These are phyloP conservation scores for Rhea pennata DNA, from an alignment of 2,113 vertebrate genomes.

Conservation along the genomic window DNA sequence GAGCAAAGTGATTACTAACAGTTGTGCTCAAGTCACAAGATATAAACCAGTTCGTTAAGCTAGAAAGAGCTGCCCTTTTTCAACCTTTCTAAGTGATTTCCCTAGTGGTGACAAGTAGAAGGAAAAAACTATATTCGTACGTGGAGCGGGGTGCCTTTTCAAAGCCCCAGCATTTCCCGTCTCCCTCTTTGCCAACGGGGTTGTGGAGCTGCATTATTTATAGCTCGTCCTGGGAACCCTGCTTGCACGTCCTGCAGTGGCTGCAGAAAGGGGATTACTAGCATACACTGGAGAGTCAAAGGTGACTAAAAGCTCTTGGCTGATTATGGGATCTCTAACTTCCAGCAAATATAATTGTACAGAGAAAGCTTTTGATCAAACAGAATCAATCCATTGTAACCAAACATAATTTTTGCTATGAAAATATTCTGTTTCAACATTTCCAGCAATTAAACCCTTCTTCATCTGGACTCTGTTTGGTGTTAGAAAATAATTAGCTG, in stretches of 20 bases:
- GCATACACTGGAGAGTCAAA: not conserved
- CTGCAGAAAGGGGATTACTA: not conserved
- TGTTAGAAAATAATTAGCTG: constrained; percentile 43
- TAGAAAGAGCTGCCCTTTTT: constrained; percentile 18
- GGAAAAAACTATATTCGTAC: not conserved
- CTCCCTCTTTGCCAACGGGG: not conserved
- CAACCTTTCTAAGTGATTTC: constrained; percentile 20
- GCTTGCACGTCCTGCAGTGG: not conserved
- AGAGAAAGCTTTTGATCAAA: constrained; percentile 19
- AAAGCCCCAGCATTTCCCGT: not conserved
- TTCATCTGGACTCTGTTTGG: not conserved
- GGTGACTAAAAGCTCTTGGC: not conserved
- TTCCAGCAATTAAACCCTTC: constrained; percentile 33
- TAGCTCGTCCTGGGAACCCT: not conserved
- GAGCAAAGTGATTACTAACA: constrained; percentile 7
- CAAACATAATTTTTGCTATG: not conserved
- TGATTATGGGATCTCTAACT: not conserved
- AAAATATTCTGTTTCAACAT: constrained; percentile 24
- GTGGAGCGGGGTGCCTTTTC: not conserved
- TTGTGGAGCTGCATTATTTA: not conserved
- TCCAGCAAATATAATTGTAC: not conserved
- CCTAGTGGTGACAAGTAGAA: not conserved
- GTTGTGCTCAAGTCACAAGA: not conserved
- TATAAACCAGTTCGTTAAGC: not conserved
- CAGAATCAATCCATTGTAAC: not conserved